Conservation (phyloP, 2,797 vertebrate species). For the Acanthurus lineatus region DNA sequence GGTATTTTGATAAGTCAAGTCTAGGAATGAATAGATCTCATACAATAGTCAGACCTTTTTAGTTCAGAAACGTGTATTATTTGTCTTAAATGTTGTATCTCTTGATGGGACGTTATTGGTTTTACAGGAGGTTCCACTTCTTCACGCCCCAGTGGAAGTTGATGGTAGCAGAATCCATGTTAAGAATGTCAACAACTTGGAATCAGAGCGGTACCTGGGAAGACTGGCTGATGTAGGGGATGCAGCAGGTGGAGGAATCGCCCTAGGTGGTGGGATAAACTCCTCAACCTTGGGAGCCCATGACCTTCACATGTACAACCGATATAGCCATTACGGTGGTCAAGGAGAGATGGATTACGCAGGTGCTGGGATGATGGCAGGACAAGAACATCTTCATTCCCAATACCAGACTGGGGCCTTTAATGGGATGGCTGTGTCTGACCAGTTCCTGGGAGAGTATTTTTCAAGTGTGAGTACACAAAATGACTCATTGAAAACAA, state of each 20-base stretch:
- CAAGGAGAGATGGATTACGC: conserved; percentile 13
- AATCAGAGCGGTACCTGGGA: rapidly evolving
- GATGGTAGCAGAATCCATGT: neutral
- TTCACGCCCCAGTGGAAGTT: conserved; percentile 41
- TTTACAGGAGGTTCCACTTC: conserved; percentile 70
- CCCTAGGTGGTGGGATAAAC: neutral
- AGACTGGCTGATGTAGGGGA: neutral
- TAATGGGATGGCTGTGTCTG: conserved; percentile 78
- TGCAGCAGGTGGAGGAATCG: conserved; percentile 3
- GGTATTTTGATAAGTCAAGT: conserved; percentile 73
- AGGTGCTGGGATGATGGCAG: conserved; percentile 16
- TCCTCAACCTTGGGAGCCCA: conserved; percentile 18
- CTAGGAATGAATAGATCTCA: neutral
- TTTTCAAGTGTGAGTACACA: conserved; percentile 77
- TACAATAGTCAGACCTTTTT: neutral
- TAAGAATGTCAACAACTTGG: neutral
- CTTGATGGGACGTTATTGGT: conserved; percentile 26
- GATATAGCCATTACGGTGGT: neutral
- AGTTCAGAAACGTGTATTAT: neutral
- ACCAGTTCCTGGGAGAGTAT: conserved; percentile 75
- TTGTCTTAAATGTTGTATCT: neutral
- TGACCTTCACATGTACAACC: conserved; percentile 26
- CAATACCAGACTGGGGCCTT: conserved; percentile 19
- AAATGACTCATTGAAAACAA: neutral
- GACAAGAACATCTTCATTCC: conserved; percentile 33